Evolutionary conservation across 2,888 invertebrate genomes (phyloP), one percentile per base, ranked within the genome.

Genomic region (Pristionchus arcanus): DNA sequence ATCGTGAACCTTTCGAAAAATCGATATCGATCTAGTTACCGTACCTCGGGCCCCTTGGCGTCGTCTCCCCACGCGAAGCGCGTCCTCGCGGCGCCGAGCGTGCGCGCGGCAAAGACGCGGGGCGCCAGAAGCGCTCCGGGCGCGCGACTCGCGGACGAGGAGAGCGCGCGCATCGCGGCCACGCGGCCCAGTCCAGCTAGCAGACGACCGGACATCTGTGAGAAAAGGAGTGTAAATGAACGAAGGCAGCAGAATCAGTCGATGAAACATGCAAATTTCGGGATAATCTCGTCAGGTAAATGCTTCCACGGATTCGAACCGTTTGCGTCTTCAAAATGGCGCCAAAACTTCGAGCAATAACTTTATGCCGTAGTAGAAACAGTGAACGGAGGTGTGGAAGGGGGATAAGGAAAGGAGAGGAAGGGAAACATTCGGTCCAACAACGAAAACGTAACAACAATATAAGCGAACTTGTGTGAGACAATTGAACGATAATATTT

Each of bases 21-120:
- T 42, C 42, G 42, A 42, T 42, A 9, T 42, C 42, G 15, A 77
- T 34, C 13, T 34, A 16, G 16, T n/a, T 13, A 81, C 37, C 87
- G 1, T 21, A 89, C 89, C 74, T 90, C 66, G 42, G 93, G 93
- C 16, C 93, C 93, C 49, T 91, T 89, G 21, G 93, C 93, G 89
- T 93, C 93, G 55, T 91, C 91, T 90, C 93, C 93, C 91, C 91
- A 93, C 5, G 92, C 92, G 87, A 92, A 92, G 21, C 93, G 91
- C 66, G 89, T 85, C 90, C 93, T 91, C 74, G 77, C 89, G 53
- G 87, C 34, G 28, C 89, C 89, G n/a, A 90, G 90, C 2, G 89
- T 83, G 21, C 77, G 90, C 66, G 37, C 42, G 9, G 89, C 63
- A 21, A 77, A 28, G 53, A 49, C 59, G n/a, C 81, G 66, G 2